These are phyloP conservation scores for Julus scandinavius DNA, from an alignment of 2,888 invertebrate genomes.

Conservation along the genomic window DNA sequence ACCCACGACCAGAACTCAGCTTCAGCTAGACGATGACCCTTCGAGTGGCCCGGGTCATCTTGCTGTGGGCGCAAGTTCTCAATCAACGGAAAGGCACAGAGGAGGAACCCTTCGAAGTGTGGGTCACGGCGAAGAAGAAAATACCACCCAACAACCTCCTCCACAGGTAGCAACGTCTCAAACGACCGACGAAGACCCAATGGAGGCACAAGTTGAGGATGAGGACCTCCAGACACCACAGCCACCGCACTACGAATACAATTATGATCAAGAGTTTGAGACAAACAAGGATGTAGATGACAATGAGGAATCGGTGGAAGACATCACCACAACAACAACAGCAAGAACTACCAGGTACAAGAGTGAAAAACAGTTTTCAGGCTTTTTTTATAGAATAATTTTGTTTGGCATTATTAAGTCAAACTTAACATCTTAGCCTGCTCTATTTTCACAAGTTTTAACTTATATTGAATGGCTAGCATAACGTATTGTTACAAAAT, in stretches of 20 bases:
- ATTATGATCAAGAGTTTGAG: conserved; percentile 47
- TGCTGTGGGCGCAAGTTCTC: conserved; percentile 45
- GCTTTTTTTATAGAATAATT: too few relatives aligned
- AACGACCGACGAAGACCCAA: not conserved
- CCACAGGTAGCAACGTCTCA: conserved; percentile 37
- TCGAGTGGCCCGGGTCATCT: conserved; percentile 25
- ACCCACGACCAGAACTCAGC: conserved; percentile 42
- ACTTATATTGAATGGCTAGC: too few relatives aligned
- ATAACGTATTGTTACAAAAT: too few relatives aligned
- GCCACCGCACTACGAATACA: conserved; percentile 55
- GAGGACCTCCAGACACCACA: conserved; percentile 52
- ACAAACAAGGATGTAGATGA: conserved; percentile 43
- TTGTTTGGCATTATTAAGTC: too few relatives aligned
- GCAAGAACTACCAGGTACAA: conserved; percentile 26
- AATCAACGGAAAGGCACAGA: conserved; percentile 41
- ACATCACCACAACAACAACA: conserved; percentile 33
- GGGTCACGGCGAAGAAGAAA: not conserved
- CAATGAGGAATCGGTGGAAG: conserved; percentile 45
- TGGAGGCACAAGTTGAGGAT: conserved; percentile 45
- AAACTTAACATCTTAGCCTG: too few relatives aligned
- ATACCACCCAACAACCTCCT: conserved; percentile 49
- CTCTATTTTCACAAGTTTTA: too few relatives aligned
- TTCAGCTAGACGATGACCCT: conserved; percentile 50
- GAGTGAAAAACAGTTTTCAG: not conserved
- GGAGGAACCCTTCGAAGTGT: conserved; percentile 37